Evolutionary conservation across 2,113 vertebrate genomes (phyloP).

Genomic region (Nibea albiflora): DNA sequence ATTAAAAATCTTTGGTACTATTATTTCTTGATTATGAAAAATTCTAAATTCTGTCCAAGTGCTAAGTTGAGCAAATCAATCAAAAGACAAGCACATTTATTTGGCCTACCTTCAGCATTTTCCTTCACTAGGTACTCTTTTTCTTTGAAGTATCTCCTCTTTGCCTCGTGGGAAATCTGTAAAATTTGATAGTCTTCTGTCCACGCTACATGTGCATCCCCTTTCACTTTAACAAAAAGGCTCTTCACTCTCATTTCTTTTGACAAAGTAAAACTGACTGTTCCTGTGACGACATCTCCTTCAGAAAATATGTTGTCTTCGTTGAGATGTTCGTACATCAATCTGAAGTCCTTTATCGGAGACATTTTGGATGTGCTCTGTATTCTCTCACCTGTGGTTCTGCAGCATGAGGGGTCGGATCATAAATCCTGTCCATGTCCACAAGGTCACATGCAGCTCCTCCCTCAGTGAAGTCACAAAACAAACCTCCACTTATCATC

Average conservation of each 20-base stretch:
- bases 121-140: conserved; percentile 68
- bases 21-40: too few species aligned
- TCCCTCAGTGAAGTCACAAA: too few species aligned
- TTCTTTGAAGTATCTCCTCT: conserved; percentile 59
- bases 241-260: conserved; percentile 65
- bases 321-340: conserved; percentile 56
- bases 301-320: conserved; percentile 20
- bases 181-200: too few species aligned
- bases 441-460: too few species aligned
- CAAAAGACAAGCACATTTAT: background rate
- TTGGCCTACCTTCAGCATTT: conserved; percentile 37
- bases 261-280: conserved; percentile 34
- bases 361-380: conserved; percentile 32
- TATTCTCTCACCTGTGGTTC: too few species aligned
- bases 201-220: conserved; percentile 42
- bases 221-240: conserved; percentile 69
- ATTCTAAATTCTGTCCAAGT: too few species aligned
- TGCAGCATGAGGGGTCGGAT: too few species aligned
- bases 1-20: too few species aligned
- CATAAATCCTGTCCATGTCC: too few species aligned
- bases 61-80: too few species aligned
- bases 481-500: too few species aligned
- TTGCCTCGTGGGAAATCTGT: too few species aligned
- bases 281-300: conserved; percentile 58
- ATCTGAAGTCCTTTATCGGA: conserved; percentile 34